Evolutionary conservation across 2,113 vertebrate species (phyloP), one percentile per base, ranked within the genome.

Genomic region (Pao palembangensis): DNA sequence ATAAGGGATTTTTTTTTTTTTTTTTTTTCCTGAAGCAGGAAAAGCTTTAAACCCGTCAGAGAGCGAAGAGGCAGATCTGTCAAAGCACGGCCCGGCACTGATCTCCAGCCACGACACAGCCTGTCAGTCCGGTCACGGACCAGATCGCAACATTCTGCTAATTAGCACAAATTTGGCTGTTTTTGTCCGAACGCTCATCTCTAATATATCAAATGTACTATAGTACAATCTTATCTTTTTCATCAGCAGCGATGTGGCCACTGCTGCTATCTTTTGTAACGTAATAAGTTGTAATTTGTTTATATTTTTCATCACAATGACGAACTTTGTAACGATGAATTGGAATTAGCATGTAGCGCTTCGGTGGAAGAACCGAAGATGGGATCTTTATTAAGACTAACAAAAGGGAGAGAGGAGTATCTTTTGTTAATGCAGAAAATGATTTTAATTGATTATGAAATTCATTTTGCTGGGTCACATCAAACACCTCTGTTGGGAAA

Each of bases 41-140:
- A 50, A 55, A 55, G 65, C 62, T 68, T 68, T 71, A 69, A 77
- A 82, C 66, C 67, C 78, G 75, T 78, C 73, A 82, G 51, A 73
- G 49, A 69, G 60, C 71, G 78, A 75, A 82, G 71, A 71, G 64
- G 42, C 58, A 55, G 59, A 73, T 82, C 58, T 73, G 73, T 82
- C 77, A 75, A 63, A 80, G 72, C 55, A 67, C 51, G 60, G 69
- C 82, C 79, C 21, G 48, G 58, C 66, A 76, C 25, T 28, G 25
- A 28, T 28, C 25, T 28, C 25, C 76, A 34, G 61, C 31, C 44
- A 34, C 48, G 25, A 51, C 69, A 61, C 55, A 25, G 62, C 71
- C 73, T 71, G 66, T 67, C 64, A 78, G 54, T 85, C 80, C 42
- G 64, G 28, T 77, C 54, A 3, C 61, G 43, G 21, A 28, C 25